These are phyloP conservation scores for Oxyura jamaicensis DNA, from an alignment of 2,113 vertebrate species.

Conservation along the genomic window DNA sequence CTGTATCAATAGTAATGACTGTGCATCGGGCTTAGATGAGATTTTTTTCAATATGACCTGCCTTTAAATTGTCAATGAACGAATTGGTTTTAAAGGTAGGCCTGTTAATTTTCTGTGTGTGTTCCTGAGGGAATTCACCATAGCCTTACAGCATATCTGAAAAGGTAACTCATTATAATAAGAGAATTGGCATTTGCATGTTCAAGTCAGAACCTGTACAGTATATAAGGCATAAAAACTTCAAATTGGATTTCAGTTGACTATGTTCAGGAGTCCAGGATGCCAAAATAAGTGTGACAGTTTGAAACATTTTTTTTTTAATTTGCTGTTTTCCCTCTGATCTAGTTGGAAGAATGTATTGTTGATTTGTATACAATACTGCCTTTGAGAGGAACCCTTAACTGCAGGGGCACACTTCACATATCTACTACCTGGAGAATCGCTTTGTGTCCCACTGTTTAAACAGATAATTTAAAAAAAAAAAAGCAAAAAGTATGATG, in stretches of 20 bases:
- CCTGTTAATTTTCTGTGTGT: slow-evolving; percentile 79
- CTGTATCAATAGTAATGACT: slow-evolving; percentile 79
- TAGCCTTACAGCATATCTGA: slow-evolving; percentile 86
- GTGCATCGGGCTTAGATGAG: slow-evolving; percentile 74
- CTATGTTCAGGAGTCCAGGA: slow-evolving; percentile 86
- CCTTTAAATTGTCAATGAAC: slow-evolving; percentile 76
- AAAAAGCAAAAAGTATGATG: slow-evolving; percentile 82
- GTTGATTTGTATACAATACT: slow-evolving; percentile 80
- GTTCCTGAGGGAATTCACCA: slow-evolving; percentile 85
- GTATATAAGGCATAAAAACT: slow-evolving; percentile 81
- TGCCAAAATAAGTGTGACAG: slow-evolving; percentile 86
- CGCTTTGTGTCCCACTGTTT: slow-evolving; percentile 80
- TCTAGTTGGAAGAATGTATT: slow-evolving; percentile 82
- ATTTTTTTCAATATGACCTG: slow-evolving; percentile 67
- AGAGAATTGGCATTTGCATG: slow-evolving; percentile 82
- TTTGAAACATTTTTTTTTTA: slow-evolving; percentile 77
- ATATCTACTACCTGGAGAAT: slow-evolving; percentile 78
- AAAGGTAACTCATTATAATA: slow-evolving; percentile 76
- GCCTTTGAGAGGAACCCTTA: slow-evolving; percentile 83
- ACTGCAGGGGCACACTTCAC: slow-evolving; percentile 81
- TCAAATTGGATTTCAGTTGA: slow-evolving; percentile 81
- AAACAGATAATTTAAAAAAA: slow-evolving; percentile 33
- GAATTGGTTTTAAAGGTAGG: slow-evolving; percentile 76
- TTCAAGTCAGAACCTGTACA: slow-evolving; percentile 82
- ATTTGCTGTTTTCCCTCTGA: slow-evolving; percentile 86